These are phyloP conservation scores for Spialia ferax DNA, from an alignment of 2,888 invertebrate species.

Conservation along the genomic window DNA sequence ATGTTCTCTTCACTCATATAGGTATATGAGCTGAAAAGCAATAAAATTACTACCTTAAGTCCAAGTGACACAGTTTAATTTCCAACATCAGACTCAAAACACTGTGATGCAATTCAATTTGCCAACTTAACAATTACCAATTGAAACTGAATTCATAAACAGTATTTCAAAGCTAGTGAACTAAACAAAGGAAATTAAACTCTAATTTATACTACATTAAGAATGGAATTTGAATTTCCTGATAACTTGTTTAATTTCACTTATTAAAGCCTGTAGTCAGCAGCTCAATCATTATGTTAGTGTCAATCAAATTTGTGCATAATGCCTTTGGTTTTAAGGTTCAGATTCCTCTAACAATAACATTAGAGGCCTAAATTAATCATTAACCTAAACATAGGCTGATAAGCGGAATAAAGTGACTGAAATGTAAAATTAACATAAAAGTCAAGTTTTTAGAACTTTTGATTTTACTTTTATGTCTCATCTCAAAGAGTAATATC, in stretches of 20 bases:
- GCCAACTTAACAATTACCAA: not conserved
- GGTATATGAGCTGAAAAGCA: not conserved
- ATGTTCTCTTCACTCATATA: no score
- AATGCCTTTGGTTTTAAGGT: not conserved
- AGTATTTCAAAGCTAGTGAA: not conserved
- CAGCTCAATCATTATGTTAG: not conserved
- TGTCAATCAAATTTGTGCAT: not conserved
- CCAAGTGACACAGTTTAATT: conserved; percentile 7
- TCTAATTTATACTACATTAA: not conserved
- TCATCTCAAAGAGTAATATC: no score
- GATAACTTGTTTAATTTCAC: not conserved
- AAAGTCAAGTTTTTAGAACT: not conserved
- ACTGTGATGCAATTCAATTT: conserved; percentile 4
- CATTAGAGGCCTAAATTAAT: not conserved
- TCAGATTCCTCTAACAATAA: not conserved
- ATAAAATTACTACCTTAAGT: not conserved
- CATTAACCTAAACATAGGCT: not conserved
- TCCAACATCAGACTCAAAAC: not conserved
- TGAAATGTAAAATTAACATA: not conserved
- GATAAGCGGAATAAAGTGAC: not conserved
- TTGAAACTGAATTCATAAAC: conserved; percentile 21
- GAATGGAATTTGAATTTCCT: not conserved
- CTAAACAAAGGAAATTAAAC: not conserved
- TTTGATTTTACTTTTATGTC: not conserved
- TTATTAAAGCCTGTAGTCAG: not conserved